A percentile compares a stretch with the other conserved stretches of the same genome.
phyloP scores from a whole-genome alignment of 53 echinoderm and acorn worm genomes.

The Holothuria leucospilota region DNA sequence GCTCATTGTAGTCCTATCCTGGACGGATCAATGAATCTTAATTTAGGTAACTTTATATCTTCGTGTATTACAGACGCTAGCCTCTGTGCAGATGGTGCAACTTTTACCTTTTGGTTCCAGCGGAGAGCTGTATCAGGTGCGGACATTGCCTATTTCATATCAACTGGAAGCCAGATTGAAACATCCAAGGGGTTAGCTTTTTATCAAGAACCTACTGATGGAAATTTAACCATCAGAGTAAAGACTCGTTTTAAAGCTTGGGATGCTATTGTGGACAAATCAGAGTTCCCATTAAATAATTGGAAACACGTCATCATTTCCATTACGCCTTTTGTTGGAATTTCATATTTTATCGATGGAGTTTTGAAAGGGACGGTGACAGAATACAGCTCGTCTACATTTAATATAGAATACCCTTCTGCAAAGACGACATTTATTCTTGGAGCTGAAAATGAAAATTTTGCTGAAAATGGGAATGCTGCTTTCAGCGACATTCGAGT shows the following conservation, averaged over 20 bases:
- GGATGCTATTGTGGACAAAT: neutral
- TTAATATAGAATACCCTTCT: neutral
- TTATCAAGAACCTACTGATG: neutral
- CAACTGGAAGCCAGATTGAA: slow-evolving; percentile 26
- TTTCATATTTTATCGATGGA: neutral
- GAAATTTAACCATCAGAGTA: neutral
- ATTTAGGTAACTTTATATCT: neutral
- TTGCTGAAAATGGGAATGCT: neutral
- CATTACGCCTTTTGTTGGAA: neutral
- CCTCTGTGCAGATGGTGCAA: neutral
- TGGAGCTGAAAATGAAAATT: neutral
- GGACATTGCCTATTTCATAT: neutral
- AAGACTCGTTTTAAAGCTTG: slow-evolving; percentile 9
- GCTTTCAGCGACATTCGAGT: slow-evolving; percentile 22
- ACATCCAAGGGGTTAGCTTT: slow-evolving; percentile 7
- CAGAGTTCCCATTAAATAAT: neutral
- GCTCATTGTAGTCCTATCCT: neutral
- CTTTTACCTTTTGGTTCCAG: slow-evolving; percentile 31
- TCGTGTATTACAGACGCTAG: slow-evolving; percentile 26
- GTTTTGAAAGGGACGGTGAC: neutral
- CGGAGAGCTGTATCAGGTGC: neutral
- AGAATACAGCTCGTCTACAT: neutral
- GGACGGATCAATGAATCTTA: neutral
- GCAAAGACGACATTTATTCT: neutral
- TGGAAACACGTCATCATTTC: neutral